Base-by-base conservation (phyloP, 2,797 vertebrate species). In the Pseudotriccus pelzelni region DNA sequence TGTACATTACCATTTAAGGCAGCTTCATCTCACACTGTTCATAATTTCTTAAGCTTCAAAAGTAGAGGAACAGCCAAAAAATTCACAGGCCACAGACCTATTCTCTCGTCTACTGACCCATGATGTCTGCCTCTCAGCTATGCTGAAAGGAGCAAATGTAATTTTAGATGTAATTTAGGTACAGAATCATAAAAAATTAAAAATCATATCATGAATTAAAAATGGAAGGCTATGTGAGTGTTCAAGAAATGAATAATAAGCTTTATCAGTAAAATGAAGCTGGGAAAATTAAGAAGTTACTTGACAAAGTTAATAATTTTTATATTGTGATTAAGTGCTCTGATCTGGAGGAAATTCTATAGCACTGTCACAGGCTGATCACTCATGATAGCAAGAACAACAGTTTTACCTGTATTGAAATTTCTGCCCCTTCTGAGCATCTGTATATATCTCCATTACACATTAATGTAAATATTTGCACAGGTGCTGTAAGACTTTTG, bases 41-140 rank as follows among this genome's bases (percentile, higher is more conserved):
- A 23, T 58, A 15, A 52, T 24, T 37, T 73, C 39, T 60, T 34
- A 46, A 84, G 2, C 9, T 46, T 17, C 60, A 82, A 82, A 53
- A 50, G 10, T 37, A 47, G 53, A 87, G 30, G 27, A 94, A 52
- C 11, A 50, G 32, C 4, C 32, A 41, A 49, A 52, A 56, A 53
- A 17, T 75, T 74, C 39, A 34, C 12, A 77, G 21, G 10, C 25
- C 43, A 41, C 12, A 50, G 62, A 53, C 4, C 32, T 49, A 5
- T n/a, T 73, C 16, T 50, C 67, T 78, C 46, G 36, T 64, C 47
- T 64, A 7, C 30, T 43, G 58, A 75, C 20, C 12, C 37, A n/a
- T 0, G 0, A 52, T 12, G 6, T n/a, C 25, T 88, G 23, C 28
- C 47, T 43, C 39, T 81, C 62, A 63, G 24, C 12, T 36, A 3